Evolutionary conservation across 2,797 vertebrate genomes (phyloP).

Genomic region (Odontamblyopus lacepedii): DNA sequence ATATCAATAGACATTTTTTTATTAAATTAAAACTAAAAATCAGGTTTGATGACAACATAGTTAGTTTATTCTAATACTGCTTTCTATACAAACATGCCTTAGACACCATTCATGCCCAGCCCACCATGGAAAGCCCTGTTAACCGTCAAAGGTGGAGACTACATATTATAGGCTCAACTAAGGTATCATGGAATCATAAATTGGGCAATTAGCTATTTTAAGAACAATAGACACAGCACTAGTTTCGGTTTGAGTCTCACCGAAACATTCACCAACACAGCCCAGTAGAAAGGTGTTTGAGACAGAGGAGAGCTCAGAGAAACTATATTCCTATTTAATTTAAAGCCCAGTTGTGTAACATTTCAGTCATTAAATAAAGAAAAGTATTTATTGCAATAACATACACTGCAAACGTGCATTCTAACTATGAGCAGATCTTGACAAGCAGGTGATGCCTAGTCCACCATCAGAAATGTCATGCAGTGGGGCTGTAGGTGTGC

Average conservation of each 20-base stretch:
- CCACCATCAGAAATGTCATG: too few species aligned
- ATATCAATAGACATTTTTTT: neutral
- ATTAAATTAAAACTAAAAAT: neutral
- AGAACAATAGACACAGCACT: neutral
- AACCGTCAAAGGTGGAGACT: neutral
- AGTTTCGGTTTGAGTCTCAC: neutral
- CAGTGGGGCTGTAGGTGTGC: neutral
- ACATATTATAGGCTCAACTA: neutral
- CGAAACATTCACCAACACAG: neutral
- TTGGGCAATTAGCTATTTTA: neutral
- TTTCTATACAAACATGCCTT: neutral
- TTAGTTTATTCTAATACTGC: neutral
- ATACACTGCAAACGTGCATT: too few species aligned
- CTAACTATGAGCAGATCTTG: too few species aligned
- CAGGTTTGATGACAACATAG: neutral
- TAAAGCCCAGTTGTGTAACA: neutral
- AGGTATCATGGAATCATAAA: neutral
- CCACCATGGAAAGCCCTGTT: neutral
- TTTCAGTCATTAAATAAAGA: neutral
- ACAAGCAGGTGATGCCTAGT: too few species aligned
- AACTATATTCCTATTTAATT: neutral
- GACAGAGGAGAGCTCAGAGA: neutral
- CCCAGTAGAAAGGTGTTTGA: neutral
- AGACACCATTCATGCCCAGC: neutral
- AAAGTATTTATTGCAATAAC: neutral